Base-by-base conservation (phyloP, 2,113 vertebrate species). In the Balaeniceps rex region DNA sequence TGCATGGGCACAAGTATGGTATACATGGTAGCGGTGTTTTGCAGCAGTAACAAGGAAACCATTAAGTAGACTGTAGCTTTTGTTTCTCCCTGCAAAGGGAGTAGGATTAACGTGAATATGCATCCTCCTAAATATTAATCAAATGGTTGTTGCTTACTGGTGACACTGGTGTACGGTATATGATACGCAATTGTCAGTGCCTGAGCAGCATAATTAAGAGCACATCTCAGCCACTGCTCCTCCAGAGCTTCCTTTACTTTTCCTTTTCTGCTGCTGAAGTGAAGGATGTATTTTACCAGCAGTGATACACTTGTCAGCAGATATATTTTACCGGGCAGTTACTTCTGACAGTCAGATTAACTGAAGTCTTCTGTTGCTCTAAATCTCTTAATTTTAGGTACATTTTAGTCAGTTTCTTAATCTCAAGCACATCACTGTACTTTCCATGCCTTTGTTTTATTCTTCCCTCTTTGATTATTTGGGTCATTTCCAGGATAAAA, bases 181-280 rank as follows among this genome's bases (percentile, higher is more conserved):
- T n/a, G 24, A 31, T 9, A 9, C 3, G 12, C 16, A 61, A 12
- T 14, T 2, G 0, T 21, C 6, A 2, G 49, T 60, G 40, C 24
- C 55, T 58, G 46, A 54, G 31, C 24, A 63, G 24, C 22, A 6
- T 12, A 72, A 46, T 14, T 19, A 11, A 65, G 40, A 81, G 29
- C 36, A 33, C 33, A 33, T n/a, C n/a, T 60, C 63, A 87, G 47
- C 7, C 25, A 23, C 17, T 24, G 60, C 60, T 66, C 33, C 36
- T 33, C 46, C 60, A 89, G 68, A 63, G 12, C 28, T 54, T 54
- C 23, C 38, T 88, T 55, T 28, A 26, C 46, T 72, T 87, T 91
- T 85, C 14, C 9, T 92, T 47, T 69, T 2, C 64, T 75, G 22
- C 40, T 89, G 63, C 33, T 71, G 21, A 81, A 63, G 14, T 52